These are phyloP conservation scores for Panopea generosa DNA, from an alignment of 2,888 invertebrate genomes.

Conservation along the genomic window DNA sequence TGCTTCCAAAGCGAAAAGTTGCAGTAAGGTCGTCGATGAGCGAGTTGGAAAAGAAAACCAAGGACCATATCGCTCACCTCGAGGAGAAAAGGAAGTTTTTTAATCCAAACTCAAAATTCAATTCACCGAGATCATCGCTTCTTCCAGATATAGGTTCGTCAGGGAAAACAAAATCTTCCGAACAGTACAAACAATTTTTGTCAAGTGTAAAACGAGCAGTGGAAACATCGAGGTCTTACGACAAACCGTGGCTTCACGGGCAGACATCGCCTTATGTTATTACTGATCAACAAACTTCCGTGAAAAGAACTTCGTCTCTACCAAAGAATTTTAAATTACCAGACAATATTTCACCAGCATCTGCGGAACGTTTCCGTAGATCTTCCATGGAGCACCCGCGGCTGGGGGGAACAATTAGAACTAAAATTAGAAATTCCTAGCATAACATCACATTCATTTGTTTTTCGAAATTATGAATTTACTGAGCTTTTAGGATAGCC, in stretches of 20 bases:
- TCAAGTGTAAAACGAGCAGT: constrained; percentile 43
- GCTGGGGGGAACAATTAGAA: no score
- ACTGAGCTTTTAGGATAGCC: no score
- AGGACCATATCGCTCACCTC: constrained; percentile 31
- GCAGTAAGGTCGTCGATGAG: constrained; percentile 14
- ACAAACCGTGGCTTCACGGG: constrained; percentile 29
- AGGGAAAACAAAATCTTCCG: not conserved
- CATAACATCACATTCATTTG: no score
- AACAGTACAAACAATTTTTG: constrained; percentile 40
- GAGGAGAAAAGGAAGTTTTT: constrained; percentile 27
- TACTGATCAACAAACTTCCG: not conserved
- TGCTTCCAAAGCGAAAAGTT: constrained; percentile 45
- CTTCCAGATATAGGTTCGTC: constrained; percentile 6
- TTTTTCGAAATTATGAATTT: no score
- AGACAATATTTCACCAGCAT: constrained; percentile 19
- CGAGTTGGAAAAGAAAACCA: constrained; percentile 44
- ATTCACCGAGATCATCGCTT: constrained; percentile 1
- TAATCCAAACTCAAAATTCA: constrained; percentile 13
- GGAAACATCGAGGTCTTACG: constrained; percentile 35
- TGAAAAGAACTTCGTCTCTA: constrained; percentile 40
- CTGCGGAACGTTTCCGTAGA: not conserved
- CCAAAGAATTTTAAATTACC: constrained; percentile 49
- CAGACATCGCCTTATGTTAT: not conserved
- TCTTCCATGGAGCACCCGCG: not conserved
- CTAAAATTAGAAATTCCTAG: no score